A percentile compares a stretch with the other conserved stretches of the same genome.
These are phyloP conservation scores for Zaprionus obscuricornis DNA, from an alignment of 2,888 invertebrate species.

Conservation along the genomic window DNA sequence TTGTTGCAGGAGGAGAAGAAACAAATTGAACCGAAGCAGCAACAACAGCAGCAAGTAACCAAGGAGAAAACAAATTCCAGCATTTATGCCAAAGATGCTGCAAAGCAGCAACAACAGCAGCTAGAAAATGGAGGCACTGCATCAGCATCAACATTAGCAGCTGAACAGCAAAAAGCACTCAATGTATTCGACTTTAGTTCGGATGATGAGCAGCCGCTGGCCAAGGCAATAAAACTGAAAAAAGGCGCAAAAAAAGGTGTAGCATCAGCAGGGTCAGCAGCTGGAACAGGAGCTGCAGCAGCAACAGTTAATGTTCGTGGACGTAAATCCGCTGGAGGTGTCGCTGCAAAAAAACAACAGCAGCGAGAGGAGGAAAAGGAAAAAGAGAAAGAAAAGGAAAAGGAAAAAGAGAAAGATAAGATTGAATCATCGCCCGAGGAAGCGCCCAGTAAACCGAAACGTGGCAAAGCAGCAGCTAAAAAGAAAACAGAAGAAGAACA, in stretches of 20 bases:
- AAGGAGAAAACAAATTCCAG: slow-evolving; percentile 70
- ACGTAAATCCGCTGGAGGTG: slow-evolving; percentile 44
- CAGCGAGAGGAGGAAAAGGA: slow-evolving; percentile 21
- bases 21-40: slow-evolving; percentile 14
- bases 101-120: slow-evolving; percentile 53
- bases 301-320: slow-evolving; percentile 38
- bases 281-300: slow-evolving; percentile 15
- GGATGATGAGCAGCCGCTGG: slow-evolving; percentile 85
- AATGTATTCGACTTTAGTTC: slow-evolving; percentile 84
- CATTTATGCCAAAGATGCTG: slow-evolving; percentile 62
- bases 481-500: slow-evolving; percentile 15
- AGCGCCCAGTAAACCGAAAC: slow-evolving; percentile 20
- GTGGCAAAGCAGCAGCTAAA: too few species aligned
- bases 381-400: background rate
- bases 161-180: slow-evolving; percentile 59
- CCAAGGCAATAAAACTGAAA: slow-evolving; percentile 82
- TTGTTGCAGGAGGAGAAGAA: slow-evolving; percentile 4
- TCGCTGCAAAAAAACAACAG: slow-evolving; percentile 48
- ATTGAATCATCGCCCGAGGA: slow-evolving; percentile 16
- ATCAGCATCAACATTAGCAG: slow-evolving; percentile 14
- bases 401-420: slow-evolving; percentile 19
- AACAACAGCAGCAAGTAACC: slow-evolving; percentile 31
- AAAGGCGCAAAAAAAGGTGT: slow-evolving; percentile 62
- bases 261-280: background rate
- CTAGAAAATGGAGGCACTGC: slow-evolving; percentile 59